Evolutionary conservation across 2,113 vertebrate genomes (phyloP).

Genomic region (Geococcyx californianus): DNA sequence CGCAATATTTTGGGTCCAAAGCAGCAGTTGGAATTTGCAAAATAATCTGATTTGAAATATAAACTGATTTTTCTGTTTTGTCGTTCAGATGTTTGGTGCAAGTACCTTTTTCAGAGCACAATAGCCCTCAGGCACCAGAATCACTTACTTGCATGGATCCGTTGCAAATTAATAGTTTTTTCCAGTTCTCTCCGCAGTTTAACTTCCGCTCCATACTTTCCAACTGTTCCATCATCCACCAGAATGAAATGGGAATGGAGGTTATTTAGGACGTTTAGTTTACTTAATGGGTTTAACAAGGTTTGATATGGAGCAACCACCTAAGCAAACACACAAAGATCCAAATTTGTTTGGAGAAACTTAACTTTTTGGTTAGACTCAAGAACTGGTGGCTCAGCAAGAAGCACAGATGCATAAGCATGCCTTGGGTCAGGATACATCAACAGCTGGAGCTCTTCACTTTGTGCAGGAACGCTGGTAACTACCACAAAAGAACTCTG

Average conservation of each 20-base stretch:
- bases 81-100: neutral
- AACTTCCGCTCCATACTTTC: conserved; percentile 95
- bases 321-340: conserved; percentile 72
- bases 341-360: neutral
- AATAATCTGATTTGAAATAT: neutral
- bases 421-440: neutral
- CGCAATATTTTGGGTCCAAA: neutral
- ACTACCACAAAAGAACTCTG: neutral
- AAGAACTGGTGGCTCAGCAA: neutral
- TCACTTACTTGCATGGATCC: conserved; percentile 94
- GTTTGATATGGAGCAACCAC: conserved; percentile 97
- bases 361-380: neutral
- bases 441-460: neutral
- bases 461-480: neutral
- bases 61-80: neutral
- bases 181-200: conserved; percentile 91
- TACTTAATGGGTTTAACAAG: conserved; percentile 95
- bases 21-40: neutral
- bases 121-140: neutral
- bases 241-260: conserved; percentile 98
- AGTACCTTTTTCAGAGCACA: neutral
- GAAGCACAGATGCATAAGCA: neutral
- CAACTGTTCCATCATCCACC: conserved; percentile 98
- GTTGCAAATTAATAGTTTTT: conserved; percentile 96
- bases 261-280: conserved; percentile 96